Evolutionary conservation across 2,113 vertebrate species (phyloP).

Genomic region (Chascanopsetta lugubris): DNA sequence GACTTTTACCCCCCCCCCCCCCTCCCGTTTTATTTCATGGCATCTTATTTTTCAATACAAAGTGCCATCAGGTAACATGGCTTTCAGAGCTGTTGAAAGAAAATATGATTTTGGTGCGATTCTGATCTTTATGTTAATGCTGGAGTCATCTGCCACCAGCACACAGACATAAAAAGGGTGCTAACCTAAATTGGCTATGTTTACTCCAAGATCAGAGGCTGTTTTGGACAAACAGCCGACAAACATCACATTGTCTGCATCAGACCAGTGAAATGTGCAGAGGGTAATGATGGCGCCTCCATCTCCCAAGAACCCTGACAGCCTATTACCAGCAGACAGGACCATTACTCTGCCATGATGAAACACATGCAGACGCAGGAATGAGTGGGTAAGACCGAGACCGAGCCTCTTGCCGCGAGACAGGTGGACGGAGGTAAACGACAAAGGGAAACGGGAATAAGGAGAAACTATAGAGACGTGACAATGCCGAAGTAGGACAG

Average conservation of each 20-base stretch:
- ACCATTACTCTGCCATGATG: slow-evolving; percentile 32
- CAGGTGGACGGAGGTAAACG: slow-evolving; percentile 34
- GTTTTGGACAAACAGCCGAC: slow-evolving; percentile 2
- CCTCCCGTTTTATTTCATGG: too few relatives aligned
- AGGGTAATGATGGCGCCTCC: slow-evolving; percentile 18
- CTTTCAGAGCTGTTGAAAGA: too few relatives aligned
- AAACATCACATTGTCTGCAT: slow-evolving; percentile 31
- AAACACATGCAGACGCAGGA: slow-evolving; percentile 17
- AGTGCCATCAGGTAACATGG: too few relatives aligned
- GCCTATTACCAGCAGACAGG: too few relatives aligned
- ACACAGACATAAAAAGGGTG: too few relatives aligned
- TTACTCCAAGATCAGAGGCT: slow-evolving; percentile 3
- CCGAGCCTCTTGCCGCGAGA: slow-evolving; percentile 13
- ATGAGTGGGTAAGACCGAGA: slow-evolving; percentile 32
- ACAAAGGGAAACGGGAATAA: slow-evolving; percentile 40
- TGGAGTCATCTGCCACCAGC: too few relatives aligned
- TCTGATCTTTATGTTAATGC: too few relatives aligned
- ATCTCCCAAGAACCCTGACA: slow-evolving; percentile 30
- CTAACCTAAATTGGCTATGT: not conserved
- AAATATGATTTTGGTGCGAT: too few relatives aligned
- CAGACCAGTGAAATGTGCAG: slow-evolving; percentile 7
- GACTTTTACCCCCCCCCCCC: too few relatives aligned
- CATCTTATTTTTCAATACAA: too few relatives aligned
- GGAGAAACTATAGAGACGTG: slow-evolving; percentile 61
- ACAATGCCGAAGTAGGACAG: slow-evolving; percentile 79